Conservation (phyloP, 1,140 invertebrate species). For the Caenorhabditis briggsae region DNA sequence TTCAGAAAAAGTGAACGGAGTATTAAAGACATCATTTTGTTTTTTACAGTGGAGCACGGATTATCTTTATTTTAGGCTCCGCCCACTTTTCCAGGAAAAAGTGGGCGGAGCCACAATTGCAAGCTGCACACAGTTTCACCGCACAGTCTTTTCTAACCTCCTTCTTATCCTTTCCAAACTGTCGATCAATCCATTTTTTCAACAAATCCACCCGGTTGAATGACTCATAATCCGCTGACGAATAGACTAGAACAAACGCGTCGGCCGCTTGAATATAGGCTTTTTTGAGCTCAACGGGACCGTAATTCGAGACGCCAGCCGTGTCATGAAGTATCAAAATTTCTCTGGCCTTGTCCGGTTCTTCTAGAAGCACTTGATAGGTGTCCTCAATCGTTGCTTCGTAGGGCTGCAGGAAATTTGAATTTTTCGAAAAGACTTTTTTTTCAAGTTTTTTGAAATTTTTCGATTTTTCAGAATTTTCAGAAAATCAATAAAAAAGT, state of each 20-base stretch:
- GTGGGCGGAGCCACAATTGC: too few relatives aligned
- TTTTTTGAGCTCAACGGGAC: constrained; percentile 58
- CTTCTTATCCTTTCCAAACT: constrained; percentile 75
- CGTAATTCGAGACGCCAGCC: constrained; percentile 69
- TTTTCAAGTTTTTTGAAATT: neutral
- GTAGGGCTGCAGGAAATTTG: constrained; percentile 65
- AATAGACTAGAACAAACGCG: constrained; percentile 76
- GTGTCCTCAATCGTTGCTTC: constrained; percentile 77
- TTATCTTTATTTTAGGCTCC: neutral
- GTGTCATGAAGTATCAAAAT: constrained; percentile 77
- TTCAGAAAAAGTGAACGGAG: too few relatives aligned
- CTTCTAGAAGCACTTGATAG: constrained; percentile 73
- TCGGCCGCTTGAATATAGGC: constrained; percentile 73
- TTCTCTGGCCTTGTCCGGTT: constrained; percentile 67
- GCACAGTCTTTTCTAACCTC: constrained; percentile 62
- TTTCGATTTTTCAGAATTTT: too few relatives aligned
- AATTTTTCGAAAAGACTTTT: neutral
- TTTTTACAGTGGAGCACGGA: neutral
- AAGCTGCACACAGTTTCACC: neutral
- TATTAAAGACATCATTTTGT: too few relatives aligned
- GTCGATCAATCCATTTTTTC: constrained; percentile 75
- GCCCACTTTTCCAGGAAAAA: too few relatives aligned
- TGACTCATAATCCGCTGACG: constrained; percentile 72
- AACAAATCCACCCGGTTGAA: constrained; percentile 74
- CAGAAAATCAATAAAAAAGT: too few relatives aligned